Base-by-base conservation (phyloP, 2,113 vertebrate species). In the Centropus bengalensis region DNA sequence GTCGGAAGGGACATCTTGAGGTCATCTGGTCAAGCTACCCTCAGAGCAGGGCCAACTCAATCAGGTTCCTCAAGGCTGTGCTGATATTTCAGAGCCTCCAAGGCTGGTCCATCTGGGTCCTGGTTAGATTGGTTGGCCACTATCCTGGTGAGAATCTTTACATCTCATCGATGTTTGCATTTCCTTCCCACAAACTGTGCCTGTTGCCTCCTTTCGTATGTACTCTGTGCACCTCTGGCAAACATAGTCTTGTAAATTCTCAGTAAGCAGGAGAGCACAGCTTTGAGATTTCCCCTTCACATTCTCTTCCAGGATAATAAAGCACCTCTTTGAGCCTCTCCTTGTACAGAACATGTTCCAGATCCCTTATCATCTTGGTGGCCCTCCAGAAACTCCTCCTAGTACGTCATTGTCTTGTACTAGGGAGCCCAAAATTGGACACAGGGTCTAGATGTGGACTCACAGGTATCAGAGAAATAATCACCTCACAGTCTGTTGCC, bases 21-120 rank as follows among this genome's bases (percentile, higher is more conserved):
- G 94, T 90, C 88, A 93, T 55, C 60, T 88, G 82, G 88, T 70
- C 92, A 93, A 92, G 91, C 47, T 80, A 93, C 23, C 30, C 76
- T 81, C 68, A 78, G 63, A 88, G 80, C 82, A 92, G 16, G 56
- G 69, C 60, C 55, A 94, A 36, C 42, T 8, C 52, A 38, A 83
- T 77, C 86, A 93, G 68, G 82, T 49, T 89, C 42, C 79, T 81
- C 26, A 70, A 64, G 51, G 76, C 33, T 70, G 16, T 59, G 75
- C n/a, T 77, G 55, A 10, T 44, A 63, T 70, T 86, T 86, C 76
- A 88, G 20, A 24, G 45, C 20, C 51, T 86, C 36, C 82, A 74
- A 70, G 73, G 82, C 52, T 28, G 70, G 47, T 19, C 15, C 21
- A 64, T 88, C 63, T 70, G 67, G 28, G 38, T 27, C 26, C n/a